phyloP scores from a whole-genome alignment of 2,113 vertebrate genomes.

The Tachycineta bicolor region DNA sequence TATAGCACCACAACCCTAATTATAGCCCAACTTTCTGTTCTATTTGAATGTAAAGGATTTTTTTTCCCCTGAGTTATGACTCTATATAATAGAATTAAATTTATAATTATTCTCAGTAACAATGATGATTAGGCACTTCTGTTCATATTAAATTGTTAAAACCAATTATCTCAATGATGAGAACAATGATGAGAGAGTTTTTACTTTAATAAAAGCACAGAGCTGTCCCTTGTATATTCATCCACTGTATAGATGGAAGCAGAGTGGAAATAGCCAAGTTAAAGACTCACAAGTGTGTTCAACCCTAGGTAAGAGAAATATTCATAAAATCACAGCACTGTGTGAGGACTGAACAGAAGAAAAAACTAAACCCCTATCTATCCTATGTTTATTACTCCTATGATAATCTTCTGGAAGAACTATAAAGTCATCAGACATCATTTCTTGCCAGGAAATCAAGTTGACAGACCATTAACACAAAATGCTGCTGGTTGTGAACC shows the following conservation, averaged over 20 bases:
- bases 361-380: not conserved
- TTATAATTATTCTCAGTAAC: not conserved
- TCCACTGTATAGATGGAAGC: not conserved
- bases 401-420: not conserved
- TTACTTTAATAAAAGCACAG: not conserved
- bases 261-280: not conserved
- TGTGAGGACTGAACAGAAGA: not conserved
- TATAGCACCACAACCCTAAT: not conserved
- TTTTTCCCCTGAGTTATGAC: not conserved
- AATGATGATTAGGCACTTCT: not conserved
- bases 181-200: not conserved
- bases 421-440: not conserved
- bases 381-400: not conserved
- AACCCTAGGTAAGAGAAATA: not conserved
- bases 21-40: not conserved
- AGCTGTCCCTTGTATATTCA: not conserved
- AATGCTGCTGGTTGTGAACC: not conserved
- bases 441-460: not conserved
- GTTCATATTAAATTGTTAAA: not conserved
- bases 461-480: not conserved
- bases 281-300: not conserved
- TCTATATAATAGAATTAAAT: not conserved
- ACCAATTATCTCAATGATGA: not conserved
- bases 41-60: not conserved
- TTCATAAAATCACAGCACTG: not conserved